Evolutionary conservation across 2,113 vertebrate genomes (phyloP).

Genomic region (Leptodactylus fuscus): DNA sequence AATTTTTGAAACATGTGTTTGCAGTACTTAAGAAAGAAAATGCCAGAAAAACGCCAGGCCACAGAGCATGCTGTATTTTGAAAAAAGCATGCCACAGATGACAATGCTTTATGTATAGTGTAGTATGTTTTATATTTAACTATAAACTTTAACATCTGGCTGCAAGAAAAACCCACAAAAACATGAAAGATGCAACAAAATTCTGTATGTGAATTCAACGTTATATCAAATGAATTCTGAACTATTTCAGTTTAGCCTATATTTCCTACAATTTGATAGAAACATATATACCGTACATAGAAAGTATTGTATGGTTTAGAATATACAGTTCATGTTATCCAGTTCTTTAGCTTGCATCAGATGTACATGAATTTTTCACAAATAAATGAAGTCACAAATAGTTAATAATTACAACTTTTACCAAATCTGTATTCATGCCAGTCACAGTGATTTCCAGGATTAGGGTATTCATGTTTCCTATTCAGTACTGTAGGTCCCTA

Average conservation of each 20-base stretch:
- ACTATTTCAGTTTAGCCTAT: neutral
- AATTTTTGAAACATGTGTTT: no score
- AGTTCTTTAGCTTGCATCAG: neutral
- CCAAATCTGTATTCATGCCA: neutral
- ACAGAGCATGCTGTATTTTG: no score
- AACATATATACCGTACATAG: neutral
- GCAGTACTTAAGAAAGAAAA: no score
- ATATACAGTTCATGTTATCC: neutral
- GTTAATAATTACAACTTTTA: slow-evolving; percentile 16
- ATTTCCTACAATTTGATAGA: neutral
- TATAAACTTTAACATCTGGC: no score
- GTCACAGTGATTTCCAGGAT: slow-evolving; percentile 14
- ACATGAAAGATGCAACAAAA: no score
- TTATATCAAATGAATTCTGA: neutral
- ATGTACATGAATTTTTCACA: neutral
- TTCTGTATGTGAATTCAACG: no score
- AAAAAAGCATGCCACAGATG: no score
- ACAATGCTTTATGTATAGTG: no score
- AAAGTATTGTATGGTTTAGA: neutral
- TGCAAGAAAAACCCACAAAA: no score
- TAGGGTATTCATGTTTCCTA: slow-evolving; percentile 28
- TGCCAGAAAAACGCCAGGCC: no score
- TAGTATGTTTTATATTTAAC: no score
- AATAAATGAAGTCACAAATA: neutral
- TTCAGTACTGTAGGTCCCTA: slow-evolving; percentile 17